Evolutionary conservation across 2,797 vertebrate species (phyloP).

Genomic region (Bufotes viridis): DNA sequence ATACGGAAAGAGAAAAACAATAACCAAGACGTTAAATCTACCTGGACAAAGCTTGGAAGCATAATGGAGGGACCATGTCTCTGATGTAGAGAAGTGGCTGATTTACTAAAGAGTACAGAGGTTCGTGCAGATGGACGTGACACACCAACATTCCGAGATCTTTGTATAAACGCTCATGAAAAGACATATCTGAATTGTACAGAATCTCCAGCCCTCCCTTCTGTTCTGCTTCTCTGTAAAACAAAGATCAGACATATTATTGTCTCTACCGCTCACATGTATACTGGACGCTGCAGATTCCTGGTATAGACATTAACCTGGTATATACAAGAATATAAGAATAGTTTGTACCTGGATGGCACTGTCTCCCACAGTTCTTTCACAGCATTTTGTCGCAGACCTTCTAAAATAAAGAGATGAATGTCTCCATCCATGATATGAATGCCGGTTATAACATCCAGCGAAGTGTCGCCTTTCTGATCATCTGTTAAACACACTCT

Average conservation of each 20-base stretch:
- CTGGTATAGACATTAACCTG: too few species aligned
- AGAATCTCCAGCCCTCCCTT: conserved; percentile 68
- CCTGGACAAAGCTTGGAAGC: conserved; percentile 82
- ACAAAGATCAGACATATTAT: not conserved
- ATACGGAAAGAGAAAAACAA: not conserved
- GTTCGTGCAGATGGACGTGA: conserved; percentile 73
- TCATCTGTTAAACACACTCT: conserved; percentile 69
- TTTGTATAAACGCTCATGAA: conserved; percentile 78
- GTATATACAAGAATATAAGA: too few species aligned
- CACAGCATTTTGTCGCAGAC: conserved; percentile 79
- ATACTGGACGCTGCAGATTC: too few species aligned
- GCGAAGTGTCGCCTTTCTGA: conserved; percentile 64
- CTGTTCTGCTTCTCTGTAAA: conserved; percentile 61
- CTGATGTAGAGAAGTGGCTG: conserved; percentile 75
- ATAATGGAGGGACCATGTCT: conserved; percentile 66
- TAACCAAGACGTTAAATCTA: conserved; percentile 58
- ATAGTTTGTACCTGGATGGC: conserved; percentile 73
- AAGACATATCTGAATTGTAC: conserved; percentile 79
- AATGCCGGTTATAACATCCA: conserved; percentile 85
- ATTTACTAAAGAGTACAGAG: conserved; percentile 72
- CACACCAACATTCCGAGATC: conserved; percentile 75
- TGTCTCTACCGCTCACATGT: not conserved
- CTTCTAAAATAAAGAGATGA: conserved; percentile 84
- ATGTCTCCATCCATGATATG: conserved; percentile 78
- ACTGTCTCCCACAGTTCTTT: conserved; percentile 78